Evolutionary conservation across 2,888 invertebrate species (phyloP).

Genomic region (Apamea crenata): DNA sequence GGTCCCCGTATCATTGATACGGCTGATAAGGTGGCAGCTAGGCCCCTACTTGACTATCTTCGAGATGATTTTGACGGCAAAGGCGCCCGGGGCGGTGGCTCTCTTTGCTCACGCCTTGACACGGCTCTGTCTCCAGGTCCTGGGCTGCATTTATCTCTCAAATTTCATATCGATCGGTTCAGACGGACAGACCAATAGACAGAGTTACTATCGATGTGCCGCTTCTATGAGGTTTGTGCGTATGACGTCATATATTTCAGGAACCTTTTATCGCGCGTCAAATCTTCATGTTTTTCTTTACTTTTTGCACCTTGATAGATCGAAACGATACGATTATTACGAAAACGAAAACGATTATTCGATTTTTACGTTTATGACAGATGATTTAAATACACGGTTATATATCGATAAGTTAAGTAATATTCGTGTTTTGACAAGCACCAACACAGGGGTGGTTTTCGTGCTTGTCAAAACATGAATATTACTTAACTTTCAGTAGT

Average conservation of each 20-base stretch:
- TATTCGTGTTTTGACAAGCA: conserved; percentile 49
- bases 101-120: no score
- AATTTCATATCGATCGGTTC: no score
- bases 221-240: neutral
- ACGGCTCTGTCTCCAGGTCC: no score
- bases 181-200: no score
- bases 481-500: conserved; percentile 19
- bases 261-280: neutral
- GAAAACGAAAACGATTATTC: neutral
- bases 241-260: neutral
- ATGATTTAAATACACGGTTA: conserved; percentile 20
- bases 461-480: no score
- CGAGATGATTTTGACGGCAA: no score
- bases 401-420: conserved; percentile 31
- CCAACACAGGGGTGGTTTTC: conserved; percentile 28
- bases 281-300: neutral
- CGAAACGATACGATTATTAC: no score
- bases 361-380: conserved; percentile 26
- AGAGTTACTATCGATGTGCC: neutral
- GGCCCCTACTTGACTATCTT: no score
- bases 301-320: neutral
- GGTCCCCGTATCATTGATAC: no score
- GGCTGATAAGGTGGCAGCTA: no score
- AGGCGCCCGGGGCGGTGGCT: no score
- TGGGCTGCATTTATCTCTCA: no score